Evolutionary conservation across 2,888 invertebrate species (phyloP).

Genomic region (Melieria crassipennis): DNA sequence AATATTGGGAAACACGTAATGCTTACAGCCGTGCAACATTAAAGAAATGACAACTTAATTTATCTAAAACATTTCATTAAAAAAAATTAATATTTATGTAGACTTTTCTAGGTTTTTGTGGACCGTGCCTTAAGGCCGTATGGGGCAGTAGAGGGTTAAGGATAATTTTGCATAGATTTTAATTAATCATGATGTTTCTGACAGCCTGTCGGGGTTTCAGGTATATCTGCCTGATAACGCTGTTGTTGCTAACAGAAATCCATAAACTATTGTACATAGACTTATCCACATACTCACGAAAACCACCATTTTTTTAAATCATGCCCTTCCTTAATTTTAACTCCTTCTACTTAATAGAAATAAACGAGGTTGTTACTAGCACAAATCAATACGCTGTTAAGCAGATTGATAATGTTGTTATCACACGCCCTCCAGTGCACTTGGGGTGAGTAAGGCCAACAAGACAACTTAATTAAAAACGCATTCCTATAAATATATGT

Average conservation of each 20-base stretch:
- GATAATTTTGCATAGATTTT: too few relatives aligned
- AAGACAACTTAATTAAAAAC: background rate
- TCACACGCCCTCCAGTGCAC: conserved; percentile 72
- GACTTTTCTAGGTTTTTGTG: too few relatives aligned
- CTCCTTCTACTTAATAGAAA: conserved; percentile 23
- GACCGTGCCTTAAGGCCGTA: too few relatives aligned
- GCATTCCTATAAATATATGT: background rate
- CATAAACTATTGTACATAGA: background rate
- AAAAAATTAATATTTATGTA: too few relatives aligned
- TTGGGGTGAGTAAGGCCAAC: conserved; percentile 69
- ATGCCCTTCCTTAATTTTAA: conserved; percentile 6
- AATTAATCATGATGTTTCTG: too few relatives aligned
- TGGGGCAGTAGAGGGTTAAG: too few relatives aligned
- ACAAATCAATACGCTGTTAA: conserved; percentile 59
- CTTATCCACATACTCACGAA: too few relatives aligned
- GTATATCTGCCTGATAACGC: background rate
- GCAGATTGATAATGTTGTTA: conserved; percentile 71
- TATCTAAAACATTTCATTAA: too few relatives aligned
- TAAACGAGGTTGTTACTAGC: conserved; percentile 49
- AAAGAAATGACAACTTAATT: too few relatives aligned
- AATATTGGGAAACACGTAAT: too few relatives aligned
- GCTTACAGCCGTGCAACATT: too few relatives aligned
- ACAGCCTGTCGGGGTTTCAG: too few relatives aligned
- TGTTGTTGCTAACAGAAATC: background rate
- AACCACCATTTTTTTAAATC: background rate